phyloP scores from a whole-genome alignment of 2,113 vertebrate genomes.

The Paedocypris sp. region DNA sequence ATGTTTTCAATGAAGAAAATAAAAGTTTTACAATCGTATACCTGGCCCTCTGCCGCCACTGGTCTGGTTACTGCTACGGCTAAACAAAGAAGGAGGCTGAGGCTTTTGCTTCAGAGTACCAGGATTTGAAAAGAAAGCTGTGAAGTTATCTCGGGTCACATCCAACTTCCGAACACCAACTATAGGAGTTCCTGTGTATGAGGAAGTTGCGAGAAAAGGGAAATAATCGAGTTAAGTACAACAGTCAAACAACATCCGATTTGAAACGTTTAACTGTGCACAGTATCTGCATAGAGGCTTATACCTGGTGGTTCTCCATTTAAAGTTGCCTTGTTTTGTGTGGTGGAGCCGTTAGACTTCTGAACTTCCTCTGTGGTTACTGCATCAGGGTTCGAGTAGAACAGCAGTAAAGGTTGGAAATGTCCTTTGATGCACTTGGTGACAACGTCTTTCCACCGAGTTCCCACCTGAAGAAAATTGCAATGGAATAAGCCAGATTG shows the following conservation, averaged over 20 bases:
- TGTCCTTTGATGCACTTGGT: constrained; percentile 86
- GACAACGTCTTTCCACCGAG: constrained; percentile 91
- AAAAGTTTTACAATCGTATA: no score
- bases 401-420: constrained; percentile 89
- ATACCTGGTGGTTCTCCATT: constrained; percentile 69
- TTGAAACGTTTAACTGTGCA: neutral
- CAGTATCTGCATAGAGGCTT: neutral
- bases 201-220: neutral
- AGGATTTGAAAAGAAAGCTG: constrained; percentile 51
- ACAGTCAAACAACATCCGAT: no score
- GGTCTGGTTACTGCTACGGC: constrained; percentile 61
- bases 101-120: constrained; percentile 57
- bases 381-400: constrained; percentile 87
- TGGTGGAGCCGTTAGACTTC: constrained; percentile 61
- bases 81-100: constrained; percentile 48
- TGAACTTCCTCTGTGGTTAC: constrained; percentile 73
- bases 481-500: neutral
- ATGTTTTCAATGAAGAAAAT: neutral
- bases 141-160: constrained; percentile 68
- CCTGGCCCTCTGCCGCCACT: constrained; percentile 70
- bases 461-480: constrained; percentile 66
- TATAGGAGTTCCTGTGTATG: constrained; percentile 41
- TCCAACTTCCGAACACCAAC: constrained; percentile 56
- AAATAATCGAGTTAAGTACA: no score
- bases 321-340: constrained; percentile 58